Evolutionary conservation across 2,797 vertebrate genomes (phyloP).

Genomic region (Halcyon chelicuti): DNA sequence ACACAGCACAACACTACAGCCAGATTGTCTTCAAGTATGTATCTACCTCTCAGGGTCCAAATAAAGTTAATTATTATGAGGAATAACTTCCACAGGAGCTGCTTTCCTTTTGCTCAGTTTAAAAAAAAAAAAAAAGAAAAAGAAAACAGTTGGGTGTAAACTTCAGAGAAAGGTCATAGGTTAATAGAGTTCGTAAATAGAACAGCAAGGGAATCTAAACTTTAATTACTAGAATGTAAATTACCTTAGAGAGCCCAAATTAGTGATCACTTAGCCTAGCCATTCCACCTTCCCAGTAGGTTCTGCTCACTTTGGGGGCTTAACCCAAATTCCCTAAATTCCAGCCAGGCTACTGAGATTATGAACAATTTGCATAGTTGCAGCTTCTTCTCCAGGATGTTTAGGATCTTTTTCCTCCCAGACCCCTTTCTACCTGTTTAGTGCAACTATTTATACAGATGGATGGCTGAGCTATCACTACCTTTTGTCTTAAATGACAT

Average conservation of each 20-base stretch:
- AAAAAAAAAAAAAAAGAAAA: slow-evolving; percentile 1
- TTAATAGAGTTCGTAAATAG: slow-evolving; percentile 63
- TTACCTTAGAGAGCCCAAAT: slow-evolving; percentile 60
- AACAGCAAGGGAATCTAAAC: slow-evolving; percentile 56
- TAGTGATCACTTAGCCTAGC: slow-evolving; percentile 49
- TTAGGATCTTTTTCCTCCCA: background rate
- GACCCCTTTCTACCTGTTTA: background rate
- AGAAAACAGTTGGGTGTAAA: slow-evolving; percentile 40
- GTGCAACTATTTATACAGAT: background rate
- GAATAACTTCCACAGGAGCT: slow-evolving; percentile 40
- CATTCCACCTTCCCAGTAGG: slow-evolving; percentile 37
- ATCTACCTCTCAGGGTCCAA: background rate
- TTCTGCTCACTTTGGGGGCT: slow-evolving; percentile 32
- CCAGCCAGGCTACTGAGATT: background rate
- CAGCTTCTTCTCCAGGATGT: background rate
- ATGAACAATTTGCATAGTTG: background rate
- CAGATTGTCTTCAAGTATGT: background rate
- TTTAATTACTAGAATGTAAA: slow-evolving; percentile 54
- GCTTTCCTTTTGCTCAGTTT: slow-evolving; percentile 10
- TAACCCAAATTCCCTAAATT: slow-evolving; percentile 60
- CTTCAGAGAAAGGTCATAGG: slow-evolving; percentile 56
- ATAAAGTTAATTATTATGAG: slow-evolving; percentile 45
- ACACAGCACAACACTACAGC: background rate
- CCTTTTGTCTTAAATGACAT: background rate
- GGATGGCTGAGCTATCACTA: background rate